Conservation (phyloP, 2,888 invertebrate species). For the Acrobasis suavella region DNA sequence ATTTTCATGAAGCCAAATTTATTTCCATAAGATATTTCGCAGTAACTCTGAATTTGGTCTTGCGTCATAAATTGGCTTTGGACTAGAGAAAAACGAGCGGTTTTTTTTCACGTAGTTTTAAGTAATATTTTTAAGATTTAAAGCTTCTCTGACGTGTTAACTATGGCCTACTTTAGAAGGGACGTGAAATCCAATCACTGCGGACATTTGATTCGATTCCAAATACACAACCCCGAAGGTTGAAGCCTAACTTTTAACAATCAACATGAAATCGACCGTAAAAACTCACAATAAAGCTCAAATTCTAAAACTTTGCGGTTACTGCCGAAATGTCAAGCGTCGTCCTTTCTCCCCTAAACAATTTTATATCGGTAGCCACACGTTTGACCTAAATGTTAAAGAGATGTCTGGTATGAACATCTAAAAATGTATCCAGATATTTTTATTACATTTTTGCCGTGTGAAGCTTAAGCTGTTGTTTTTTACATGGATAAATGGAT, state of each 20-base stretch:
- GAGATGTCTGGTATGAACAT: conserved; percentile 5
- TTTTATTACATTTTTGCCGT: too few relatives aligned
- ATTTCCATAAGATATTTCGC: too few relatives aligned
- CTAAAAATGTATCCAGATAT: background rate
- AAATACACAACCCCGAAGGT: conserved; percentile 13
- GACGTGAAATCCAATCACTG: conserved; percentile 6
- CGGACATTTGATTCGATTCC: conserved; percentile 18
- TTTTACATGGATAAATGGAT: too few relatives aligned
- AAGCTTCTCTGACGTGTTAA: background rate
- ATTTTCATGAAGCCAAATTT: too few relatives aligned
- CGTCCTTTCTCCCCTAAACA: conserved; percentile 18
- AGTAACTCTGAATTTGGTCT: too few relatives aligned
- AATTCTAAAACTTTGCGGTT: background rate
- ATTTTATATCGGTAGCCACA: conserved; percentile 19
- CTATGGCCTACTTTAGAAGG: background rate
- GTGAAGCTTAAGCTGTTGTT: too few relatives aligned
- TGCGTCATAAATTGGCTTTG: too few relatives aligned
- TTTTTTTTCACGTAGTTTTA: too few relatives aligned
- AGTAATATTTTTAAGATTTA: background rate
- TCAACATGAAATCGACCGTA: background rate
- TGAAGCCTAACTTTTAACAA: background rate
- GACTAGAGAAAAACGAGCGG: too few relatives aligned
- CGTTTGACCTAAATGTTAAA: conserved; percentile 21
- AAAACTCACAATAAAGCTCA: background rate
- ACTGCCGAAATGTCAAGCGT: conserved; percentile 14